Conservation (phyloP, 2,888 invertebrate species). For the Trissonchulus sp. region DNA sequence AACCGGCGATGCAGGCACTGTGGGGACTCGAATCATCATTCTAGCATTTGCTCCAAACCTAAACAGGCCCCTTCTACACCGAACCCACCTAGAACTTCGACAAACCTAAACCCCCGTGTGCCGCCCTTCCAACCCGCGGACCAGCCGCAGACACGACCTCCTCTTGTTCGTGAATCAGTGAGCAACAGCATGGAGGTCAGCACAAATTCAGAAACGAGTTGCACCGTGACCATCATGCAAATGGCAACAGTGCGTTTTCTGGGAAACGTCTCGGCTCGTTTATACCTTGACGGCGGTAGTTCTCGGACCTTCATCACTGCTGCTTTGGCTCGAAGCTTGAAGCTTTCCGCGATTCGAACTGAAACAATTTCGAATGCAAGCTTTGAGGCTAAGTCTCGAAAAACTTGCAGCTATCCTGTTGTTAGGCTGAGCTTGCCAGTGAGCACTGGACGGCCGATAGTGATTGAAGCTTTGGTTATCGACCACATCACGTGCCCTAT, state of each 20-base stretch:
- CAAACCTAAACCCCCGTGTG: too few relatives aligned
- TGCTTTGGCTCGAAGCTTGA: background rate
- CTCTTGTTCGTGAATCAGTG: too few relatives aligned
- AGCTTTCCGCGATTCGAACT: background rate
- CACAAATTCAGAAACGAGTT: too few relatives aligned
- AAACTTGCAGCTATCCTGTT: conserved; percentile 7
- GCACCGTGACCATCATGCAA: conserved; percentile 13
- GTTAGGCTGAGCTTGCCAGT: background rate
- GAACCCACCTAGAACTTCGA: too few relatives aligned
- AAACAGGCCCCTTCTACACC: too few relatives aligned
- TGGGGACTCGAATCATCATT: too few relatives aligned
- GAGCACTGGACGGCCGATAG: background rate
- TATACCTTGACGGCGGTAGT: conserved; percentile 6
- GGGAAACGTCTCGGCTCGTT: conserved; percentile 7
- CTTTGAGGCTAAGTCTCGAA: conserved; percentile 1
- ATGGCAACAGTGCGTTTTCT: background rate
- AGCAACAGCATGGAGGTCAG: too few relatives aligned
- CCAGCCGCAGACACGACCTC: too few relatives aligned
- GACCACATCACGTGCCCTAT: background rate
- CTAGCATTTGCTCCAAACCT: too few relatives aligned
- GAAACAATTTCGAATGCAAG: conserved; percentile 3
- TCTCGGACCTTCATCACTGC: background rate
- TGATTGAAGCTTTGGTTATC: conserved; percentile 2
- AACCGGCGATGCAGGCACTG: too few relatives aligned
- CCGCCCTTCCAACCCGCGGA: too few relatives aligned